Conservation (phyloP, 2,797 vertebrate genomes). For the Molossus molossus region DNA sequence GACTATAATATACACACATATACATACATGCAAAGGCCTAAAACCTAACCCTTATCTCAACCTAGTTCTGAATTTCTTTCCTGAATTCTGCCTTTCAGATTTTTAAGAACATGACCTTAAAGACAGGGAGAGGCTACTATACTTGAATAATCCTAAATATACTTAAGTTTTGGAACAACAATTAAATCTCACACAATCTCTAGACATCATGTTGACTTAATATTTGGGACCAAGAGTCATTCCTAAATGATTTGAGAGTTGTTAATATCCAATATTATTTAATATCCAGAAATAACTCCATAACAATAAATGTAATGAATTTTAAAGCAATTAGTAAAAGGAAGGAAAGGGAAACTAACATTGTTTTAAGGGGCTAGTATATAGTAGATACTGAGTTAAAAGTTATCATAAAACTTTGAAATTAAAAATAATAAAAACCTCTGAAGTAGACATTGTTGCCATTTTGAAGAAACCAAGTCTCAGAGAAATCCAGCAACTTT, state of each 20-base stretch:
- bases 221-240: constrained; percentile 19
- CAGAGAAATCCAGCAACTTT: not conserved
- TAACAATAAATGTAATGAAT: not conserved
- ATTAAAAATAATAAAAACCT: not conserved
- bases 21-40: not conserved
- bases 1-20: constrained; percentile 1
- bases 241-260: constrained; percentile 1
- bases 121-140: not conserved
- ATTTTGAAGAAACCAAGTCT: constrained; percentile 54
- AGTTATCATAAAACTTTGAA: constrained; percentile 1
- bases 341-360: constrained; percentile 36
- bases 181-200: not conserved
- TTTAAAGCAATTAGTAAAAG: constrained; percentile 53
- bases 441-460: not conserved
- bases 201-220: not conserved
- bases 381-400: not conserved
- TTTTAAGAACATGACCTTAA: constrained; percentile 21
- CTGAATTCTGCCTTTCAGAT: not conserved
- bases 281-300: constrained; percentile 56
- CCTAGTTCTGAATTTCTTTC: not conserved
- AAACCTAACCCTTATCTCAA: not conserved
- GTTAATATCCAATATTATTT: not conserved
- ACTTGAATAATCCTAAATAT: constrained; percentile 9
- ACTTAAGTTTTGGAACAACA: constrained; percentile 4
- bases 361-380: not conserved